Conservation (phyloP, 2,888 invertebrate species). For the Pyrgus malvae region DNA sequence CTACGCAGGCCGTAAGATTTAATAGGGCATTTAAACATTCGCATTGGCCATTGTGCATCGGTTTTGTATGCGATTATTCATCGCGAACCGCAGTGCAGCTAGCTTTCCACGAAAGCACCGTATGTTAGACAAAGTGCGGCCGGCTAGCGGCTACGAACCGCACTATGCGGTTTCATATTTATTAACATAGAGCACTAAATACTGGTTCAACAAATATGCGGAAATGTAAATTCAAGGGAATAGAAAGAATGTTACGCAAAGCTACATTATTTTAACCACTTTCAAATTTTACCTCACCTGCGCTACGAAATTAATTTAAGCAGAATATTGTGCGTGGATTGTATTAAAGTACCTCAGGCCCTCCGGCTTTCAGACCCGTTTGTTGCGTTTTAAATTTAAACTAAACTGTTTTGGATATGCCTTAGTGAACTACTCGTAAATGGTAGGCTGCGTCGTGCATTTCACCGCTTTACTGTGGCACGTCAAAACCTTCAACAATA, state of each 20-base stretch:
- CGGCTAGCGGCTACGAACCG: conserved; percentile 51
- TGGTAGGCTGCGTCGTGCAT: too few species aligned
- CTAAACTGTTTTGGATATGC: too few species aligned
- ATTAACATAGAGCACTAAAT: conserved; percentile 43
- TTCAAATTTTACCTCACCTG: background rate
- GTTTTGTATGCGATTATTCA: conserved; percentile 79
- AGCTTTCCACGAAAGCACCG: conserved; percentile 67
- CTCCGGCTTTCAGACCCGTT: background rate
- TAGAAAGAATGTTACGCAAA: conserved; percentile 40
- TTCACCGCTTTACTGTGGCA: conserved; percentile 44
- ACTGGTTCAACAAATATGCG: conserved; percentile 35
- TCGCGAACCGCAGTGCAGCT: conserved; percentile 66
- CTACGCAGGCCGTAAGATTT: conserved; percentile 79
- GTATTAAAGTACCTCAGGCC: too few species aligned
- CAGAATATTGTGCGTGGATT: background rate
- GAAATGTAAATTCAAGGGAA: conserved; percentile 36
- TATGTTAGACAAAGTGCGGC: conserved; percentile 62
- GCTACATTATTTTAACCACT: background rate
- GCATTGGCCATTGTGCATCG: conserved; percentile 79
- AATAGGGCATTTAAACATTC: conserved; percentile 82
- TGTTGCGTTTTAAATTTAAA: too few species aligned
- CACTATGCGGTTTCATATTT: conserved; percentile 55
- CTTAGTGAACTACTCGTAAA: too few species aligned
- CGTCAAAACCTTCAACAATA: conserved; percentile 39
- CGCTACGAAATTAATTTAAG: background rate